Conservation (phyloP, 2,888 invertebrate species). For the Eristalis pertinax region DNA sequence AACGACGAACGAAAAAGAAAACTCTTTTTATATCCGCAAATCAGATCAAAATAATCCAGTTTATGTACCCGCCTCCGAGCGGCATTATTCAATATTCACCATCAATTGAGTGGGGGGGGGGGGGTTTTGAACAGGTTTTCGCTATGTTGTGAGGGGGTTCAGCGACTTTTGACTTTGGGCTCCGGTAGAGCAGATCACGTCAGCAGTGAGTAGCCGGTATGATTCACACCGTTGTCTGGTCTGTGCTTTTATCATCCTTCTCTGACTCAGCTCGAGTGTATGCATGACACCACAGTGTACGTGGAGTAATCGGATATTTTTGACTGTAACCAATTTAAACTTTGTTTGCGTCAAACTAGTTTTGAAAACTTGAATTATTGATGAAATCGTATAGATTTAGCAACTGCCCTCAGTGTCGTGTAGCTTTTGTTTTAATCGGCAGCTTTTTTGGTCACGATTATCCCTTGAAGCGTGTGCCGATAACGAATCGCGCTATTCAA, state of each 20-base stretch:
- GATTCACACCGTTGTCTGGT: not conserved
- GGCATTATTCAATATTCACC: not conserved
- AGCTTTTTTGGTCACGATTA: not conserved
- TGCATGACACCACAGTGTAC: not conserved
- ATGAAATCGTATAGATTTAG: not conserved
- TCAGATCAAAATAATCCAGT: not conserved
- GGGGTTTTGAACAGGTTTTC: not conserved
- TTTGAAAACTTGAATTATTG: not conserved
- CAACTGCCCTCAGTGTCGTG: not conserved
- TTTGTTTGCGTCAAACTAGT: not conserved
- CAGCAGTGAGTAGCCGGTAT: not conserved
- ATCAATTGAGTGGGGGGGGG: too few species aligned
- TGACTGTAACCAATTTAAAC: not conserved
- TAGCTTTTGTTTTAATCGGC: not conserved
- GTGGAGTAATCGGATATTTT: not conserved
- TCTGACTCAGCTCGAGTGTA: not conserved
- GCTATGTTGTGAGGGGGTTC: not conserved
- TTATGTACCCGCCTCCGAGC: not conserved
- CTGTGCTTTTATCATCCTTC: not conserved
- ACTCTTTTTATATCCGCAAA: not conserved
- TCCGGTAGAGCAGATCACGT: not conserved
- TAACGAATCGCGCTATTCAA: slow-evolving; percentile 17
- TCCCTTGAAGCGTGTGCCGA: slow-evolving; percentile 1
- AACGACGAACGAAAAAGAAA: not conserved
- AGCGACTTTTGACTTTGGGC: not conserved